Evolutionary conservation across 1,140 invertebrate genomes (phyloP).

Genomic region (Bombus picipes): DNA sequence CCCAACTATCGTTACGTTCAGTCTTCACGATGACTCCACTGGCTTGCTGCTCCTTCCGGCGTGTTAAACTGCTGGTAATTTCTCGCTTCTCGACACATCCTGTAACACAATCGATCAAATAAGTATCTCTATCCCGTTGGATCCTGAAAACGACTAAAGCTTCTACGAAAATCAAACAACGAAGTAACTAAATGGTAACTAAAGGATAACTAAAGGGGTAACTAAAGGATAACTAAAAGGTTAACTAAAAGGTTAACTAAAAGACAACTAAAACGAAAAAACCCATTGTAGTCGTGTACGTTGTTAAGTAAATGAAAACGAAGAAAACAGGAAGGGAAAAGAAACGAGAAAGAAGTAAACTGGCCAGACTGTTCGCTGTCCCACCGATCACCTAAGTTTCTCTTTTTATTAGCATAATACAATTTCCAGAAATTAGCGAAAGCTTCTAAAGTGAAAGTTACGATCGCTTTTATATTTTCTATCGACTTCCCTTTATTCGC

Average conservation of each 20-base stretch:
- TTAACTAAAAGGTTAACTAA: neutral
- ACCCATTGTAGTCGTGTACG: conserved; percentile 11
- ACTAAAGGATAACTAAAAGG: neutral
- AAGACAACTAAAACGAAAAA: neutral
- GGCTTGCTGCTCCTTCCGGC: too few relatives aligned
- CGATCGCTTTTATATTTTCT: neutral
- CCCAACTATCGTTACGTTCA: too few relatives aligned
- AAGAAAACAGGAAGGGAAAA: neutral
- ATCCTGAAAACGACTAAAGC: too few relatives aligned
- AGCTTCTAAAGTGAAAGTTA: neutral
- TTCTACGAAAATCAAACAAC: neutral
- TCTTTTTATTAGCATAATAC: neutral
- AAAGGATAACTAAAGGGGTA: neutral
- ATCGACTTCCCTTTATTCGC: neutral
- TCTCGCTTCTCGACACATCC: neutral
- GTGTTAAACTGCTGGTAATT: neutral
- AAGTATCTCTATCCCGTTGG: neutral
- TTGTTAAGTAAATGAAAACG: neutral
- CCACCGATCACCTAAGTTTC: neutral
- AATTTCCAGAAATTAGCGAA: neutral
- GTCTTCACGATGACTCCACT: too few relatives aligned
- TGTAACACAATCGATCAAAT: neutral
- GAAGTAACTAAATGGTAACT: neutral
- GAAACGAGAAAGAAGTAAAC: neutral
- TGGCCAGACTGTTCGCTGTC: neutral